Base-by-base conservation (phyloP, 2,888 invertebrate species). In the Bombylius discolor region DNA sequence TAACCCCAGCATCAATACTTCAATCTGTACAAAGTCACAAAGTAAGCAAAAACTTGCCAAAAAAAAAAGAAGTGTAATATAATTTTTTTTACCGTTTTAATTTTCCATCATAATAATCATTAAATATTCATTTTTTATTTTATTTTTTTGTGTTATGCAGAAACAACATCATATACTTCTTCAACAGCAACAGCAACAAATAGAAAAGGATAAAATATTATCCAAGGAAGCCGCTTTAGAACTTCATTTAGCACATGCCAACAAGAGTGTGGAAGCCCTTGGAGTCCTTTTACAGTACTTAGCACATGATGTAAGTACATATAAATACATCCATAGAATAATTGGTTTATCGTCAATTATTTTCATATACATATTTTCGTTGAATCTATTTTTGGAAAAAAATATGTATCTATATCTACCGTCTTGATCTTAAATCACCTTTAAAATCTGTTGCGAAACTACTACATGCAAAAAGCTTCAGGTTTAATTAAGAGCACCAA, bases 251-350 rank as follows among this genome's bases (percentile, higher is more conserved):
- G 49, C 52, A 34, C 58, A 60, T 52, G 59, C 61, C 53, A 78
- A 84, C 51, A 81, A 82, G 64, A 85, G 87, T 56, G 81, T 89
- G 54, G 87, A 92, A 73, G 93, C 90, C 47, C 80, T 94, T 66
- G 86, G 89, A 59, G 83, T 89, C 62, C 81, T 92, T 61, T 83
- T 93, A 63, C 87, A 91, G 72, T 89, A 92, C 76, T 80, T 93
- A 69, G 87, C 87, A 65, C 82, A 82, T 71, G 81, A 83, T 72
- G 85, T 85, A 73, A 81, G 82, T 79, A 62, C 52, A 47, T 23
- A 23, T 23, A 23, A 23, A 23, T 23, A 23, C 23, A 23, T 23
- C 23, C 23, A n/a, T 23, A 23, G 23, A 23, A 23, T 23, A 23
- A 23, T 23, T 23, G 23, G 23, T 23, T 23, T 23, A 23, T 23